These are phyloP conservation scores for Orchesellides sinensis DNA, from an alignment of 2,888 invertebrate species.

Conservation along the genomic window DNA sequence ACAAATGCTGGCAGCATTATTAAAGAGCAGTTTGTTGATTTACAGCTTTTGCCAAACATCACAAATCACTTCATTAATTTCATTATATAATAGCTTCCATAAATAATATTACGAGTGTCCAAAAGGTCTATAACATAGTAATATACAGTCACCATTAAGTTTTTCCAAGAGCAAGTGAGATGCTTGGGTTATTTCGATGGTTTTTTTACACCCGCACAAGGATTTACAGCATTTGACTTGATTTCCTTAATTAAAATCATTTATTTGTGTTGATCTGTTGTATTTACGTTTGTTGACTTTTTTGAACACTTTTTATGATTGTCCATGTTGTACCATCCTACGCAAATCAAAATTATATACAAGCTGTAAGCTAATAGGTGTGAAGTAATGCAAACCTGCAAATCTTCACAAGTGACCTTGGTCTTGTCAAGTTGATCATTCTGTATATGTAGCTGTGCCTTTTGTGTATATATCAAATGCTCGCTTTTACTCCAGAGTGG, in stretches of 20 bases:
- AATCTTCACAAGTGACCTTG: slow-evolving; percentile 60
- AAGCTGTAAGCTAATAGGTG: slow-evolving; percentile 16
- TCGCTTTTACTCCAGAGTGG: too few relatives aligned
- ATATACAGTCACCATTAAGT: too few relatives aligned
- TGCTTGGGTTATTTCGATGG: not conserved
- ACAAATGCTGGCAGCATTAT: not conserved
- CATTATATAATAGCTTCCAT: slow-evolving; percentile 22
- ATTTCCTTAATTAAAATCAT: slow-evolving; percentile 19
- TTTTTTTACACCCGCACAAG: not conserved
- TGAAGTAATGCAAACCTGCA: slow-evolving; percentile 33
- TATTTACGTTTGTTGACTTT: slow-evolving; percentile 17
- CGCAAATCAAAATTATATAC: slow-evolving; percentile 27
- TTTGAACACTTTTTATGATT: slow-evolving; percentile 3
- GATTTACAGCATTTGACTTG: not conserved
- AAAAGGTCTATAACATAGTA: too few relatives aligned
- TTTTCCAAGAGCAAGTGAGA: too few relatives aligned
- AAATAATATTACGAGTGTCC: slow-evolving; percentile 20
- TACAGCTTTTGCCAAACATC: not conserved
- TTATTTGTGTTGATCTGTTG: not conserved
- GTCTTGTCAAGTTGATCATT: slow-evolving; percentile 55
- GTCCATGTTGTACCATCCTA: slow-evolving; percentile 34
- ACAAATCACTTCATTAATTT: slow-evolving; percentile 4
- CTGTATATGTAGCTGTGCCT: not conserved
- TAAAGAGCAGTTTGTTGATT: slow-evolving; percentile 11
- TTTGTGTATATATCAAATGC: too few relatives aligned